These are phyloP conservation scores for Phorcus lineatus DNA, from an alignment of 2,888 invertebrate genomes.

Conservation along the genomic window DNA sequence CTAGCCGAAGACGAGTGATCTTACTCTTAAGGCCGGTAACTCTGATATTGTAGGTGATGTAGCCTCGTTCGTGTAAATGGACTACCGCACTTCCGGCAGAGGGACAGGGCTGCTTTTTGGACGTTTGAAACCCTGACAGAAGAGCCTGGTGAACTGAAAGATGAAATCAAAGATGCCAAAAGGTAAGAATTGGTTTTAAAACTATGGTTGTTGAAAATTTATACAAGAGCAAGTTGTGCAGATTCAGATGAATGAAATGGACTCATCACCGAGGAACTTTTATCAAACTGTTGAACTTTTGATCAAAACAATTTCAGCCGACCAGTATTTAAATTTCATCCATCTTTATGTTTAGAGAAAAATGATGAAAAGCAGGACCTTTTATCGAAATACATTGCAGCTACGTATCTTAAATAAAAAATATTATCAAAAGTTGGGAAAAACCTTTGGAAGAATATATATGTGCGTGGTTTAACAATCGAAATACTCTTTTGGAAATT, in stretches of 20 bases:
- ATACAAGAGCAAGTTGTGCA: neutral
- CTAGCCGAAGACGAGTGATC: conserved; percentile 37
- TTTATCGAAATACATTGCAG: too few species aligned
- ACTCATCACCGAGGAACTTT: too few species aligned
- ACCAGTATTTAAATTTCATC: too few species aligned
- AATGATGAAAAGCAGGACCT: too few species aligned
- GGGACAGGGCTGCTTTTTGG: conserved; percentile 21
- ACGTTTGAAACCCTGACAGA: conserved; percentile 38
- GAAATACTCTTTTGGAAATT: too few species aligned
- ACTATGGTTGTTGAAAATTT: neutral
- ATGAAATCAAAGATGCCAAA: neutral
- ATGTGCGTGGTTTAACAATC: too few species aligned
- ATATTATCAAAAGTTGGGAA: too few species aligned
- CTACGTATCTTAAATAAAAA: neutral
- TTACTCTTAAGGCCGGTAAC: conserved; percentile 35
- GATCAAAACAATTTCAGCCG: too few species aligned
- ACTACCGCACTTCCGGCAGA: conserved; percentile 49
- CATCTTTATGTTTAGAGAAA: too few species aligned
- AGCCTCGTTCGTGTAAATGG: conserved; percentile 39
- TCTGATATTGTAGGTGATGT: conserved; percentile 44
- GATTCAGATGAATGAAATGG: too few species aligned
- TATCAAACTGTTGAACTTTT: too few species aligned
- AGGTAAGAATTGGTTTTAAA: neutral
- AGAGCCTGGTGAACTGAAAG: conserved; percentile 47
- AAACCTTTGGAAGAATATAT: too few species aligned